Conservation (phyloP, 1,140 invertebrate species). For the Saccostrea glomerata region DNA sequence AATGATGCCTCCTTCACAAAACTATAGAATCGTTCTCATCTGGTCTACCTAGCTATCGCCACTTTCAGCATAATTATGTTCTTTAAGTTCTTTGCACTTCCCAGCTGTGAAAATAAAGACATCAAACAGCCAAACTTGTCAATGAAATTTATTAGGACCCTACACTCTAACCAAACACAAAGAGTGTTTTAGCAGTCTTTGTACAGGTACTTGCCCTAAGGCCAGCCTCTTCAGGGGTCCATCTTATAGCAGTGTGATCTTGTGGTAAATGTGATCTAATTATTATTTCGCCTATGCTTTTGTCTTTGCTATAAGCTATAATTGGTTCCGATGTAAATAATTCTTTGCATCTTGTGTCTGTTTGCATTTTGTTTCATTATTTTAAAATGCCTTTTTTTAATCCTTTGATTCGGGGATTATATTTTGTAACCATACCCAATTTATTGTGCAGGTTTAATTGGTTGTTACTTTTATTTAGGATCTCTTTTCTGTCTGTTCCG, state of each 20-base stretch:
- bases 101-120: no score
- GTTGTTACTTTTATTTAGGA: background rate
- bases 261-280: constrained; percentile 12
- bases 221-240: constrained; percentile 4
- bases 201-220: background rate
- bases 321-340: no score
- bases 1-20: no score
- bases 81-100: no score
- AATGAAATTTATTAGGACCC: no score
- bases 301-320: no score
- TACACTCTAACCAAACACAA: background rate
- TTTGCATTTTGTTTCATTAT: constrained; percentile 2
- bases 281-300: background rate
- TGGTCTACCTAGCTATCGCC: no score
- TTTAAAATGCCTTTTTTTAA: constrained; percentile 31
- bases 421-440: background rate
- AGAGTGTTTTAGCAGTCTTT: background rate
- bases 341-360: no score
- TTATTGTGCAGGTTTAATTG: background rate
- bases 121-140: no score
- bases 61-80: no score
- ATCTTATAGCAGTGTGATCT: background rate
- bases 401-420: background rate
- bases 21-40: no score
- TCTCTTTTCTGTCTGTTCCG: background rate